Conservation (phyloP, 2,113 vertebrate species). For the sheep (Ovis aries) region DNA sequence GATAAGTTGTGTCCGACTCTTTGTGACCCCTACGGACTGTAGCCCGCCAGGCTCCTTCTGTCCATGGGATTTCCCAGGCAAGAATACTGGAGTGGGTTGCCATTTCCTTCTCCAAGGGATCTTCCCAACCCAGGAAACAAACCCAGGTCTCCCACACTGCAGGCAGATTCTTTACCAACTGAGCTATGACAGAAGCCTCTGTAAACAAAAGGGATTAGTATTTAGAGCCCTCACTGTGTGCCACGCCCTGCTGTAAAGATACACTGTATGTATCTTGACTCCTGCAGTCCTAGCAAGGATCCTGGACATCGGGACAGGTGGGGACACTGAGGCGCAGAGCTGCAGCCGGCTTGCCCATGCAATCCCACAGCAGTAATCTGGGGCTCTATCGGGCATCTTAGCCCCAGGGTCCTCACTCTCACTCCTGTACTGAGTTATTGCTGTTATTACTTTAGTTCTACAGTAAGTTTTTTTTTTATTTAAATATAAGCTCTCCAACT, state of each 20-base stretch:
- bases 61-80: neutral
- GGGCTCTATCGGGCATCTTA: accelerated
- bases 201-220: neutral
- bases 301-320: neutral
- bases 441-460: neutral
- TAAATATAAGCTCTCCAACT: neutral
- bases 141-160: neutral
- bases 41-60: neutral
- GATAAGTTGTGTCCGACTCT: neutral
- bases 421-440: neutral
- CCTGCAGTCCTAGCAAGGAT: accelerated
- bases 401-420: neutral
- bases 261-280: neutral
- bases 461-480: neutral
- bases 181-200: neutral
- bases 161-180: neutral
- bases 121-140: neutral
- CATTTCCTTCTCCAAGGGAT: neutral
- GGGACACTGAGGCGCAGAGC: neutral
- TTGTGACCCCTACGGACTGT: no score
- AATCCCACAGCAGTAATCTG: neutral
- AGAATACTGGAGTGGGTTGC: neutral
- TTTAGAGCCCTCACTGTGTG: neutral
- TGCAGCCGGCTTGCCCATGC: neutral
- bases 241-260: neutral